phyloP scores from a whole-genome alignment of 1,140 invertebrate species.

The Macrocentrus cingulum region DNA sequence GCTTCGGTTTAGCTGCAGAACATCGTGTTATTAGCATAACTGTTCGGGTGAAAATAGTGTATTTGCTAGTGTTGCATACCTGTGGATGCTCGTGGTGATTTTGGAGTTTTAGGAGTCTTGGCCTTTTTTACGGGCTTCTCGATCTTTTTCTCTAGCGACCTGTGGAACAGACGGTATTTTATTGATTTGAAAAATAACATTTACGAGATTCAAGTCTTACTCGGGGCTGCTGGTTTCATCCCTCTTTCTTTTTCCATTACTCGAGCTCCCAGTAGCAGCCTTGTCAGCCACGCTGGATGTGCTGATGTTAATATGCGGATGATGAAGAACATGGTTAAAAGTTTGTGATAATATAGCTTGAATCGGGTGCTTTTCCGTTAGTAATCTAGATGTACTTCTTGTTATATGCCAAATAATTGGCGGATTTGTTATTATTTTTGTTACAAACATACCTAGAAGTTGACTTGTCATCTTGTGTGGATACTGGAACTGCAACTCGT shows the following conservation, averaged over 20 bases:
- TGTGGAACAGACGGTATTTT: constrained; percentile 14
- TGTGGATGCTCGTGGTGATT: not conserved
- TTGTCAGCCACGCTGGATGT: constrained; percentile 21
- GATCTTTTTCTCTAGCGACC: constrained; percentile 29
- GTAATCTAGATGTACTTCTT: not conserved
- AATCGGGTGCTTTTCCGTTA: not conserved
- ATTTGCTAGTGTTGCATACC: not conserved
- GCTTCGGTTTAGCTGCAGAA: no score
- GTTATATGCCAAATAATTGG: constrained; percentile 20
- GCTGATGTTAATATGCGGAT: constrained; percentile 30
- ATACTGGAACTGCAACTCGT: constrained; percentile 22
- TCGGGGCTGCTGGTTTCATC: constrained; percentile 20
- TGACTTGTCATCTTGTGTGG: constrained; percentile 19
- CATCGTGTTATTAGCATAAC: no score
- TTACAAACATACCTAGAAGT: constrained; percentile 32
- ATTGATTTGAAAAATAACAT: constrained; percentile 11
- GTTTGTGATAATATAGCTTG: not conserved
- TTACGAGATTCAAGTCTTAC: constrained; percentile 2
- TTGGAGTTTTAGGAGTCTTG: constrained; percentile 6
- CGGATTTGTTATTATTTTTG: constrained; percentile 27
- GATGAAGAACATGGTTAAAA: constrained; percentile 35
- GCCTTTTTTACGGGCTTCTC: constrained; percentile 15
- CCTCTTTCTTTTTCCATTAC: constrained; percentile 35
- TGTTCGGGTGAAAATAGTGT: no score
- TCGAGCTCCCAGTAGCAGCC: not conserved